Evolutionary conservation across 1,140 invertebrate genomes (phyloP), one percentile per base, ranked within the genome.

Genomic region (Luehdorfia chinensis): DNA sequence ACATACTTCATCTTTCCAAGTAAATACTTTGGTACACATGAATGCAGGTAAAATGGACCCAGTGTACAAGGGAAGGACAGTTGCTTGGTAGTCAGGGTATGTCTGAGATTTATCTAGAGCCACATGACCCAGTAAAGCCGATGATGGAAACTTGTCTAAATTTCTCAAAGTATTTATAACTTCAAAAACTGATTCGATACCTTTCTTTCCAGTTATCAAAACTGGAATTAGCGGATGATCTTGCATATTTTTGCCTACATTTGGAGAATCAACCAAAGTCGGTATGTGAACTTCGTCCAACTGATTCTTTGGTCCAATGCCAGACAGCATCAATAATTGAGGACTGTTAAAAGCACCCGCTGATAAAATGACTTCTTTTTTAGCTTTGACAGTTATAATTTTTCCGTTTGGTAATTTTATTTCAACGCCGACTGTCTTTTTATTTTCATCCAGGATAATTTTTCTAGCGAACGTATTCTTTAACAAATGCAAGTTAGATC

Each of bases 401-500:
- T 47, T 33, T 1, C 65, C 60, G 16, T 53, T 57, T 4, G 91
- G 90, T 47, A 71, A 50, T 16, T 66, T 58, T 14, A 88, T 65
- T 48, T 68, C 65, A 0, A 89, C 71, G 0, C 73, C 81, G 13
- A 50, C 44, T 0, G 66, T 70, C 44, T 88, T 93, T 0, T 90
- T 92, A 8, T 85, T 3, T 0, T 90, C 88, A 57, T 94, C 88
- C 3, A 95, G 90, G 4, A 94, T 59, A 0, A 95, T 71, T 70
- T 89, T 90, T 0, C 89, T 92, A 0, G 92, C 93, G 28, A 93
- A 93, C 1, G 92, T 90, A 59, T 90, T 94, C 83, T 94, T 89
- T 0, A 92, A 90, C 0, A 93, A 83, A 64, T 93, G 91, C 3
- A 98, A 84, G 69, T 97, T 97, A 45, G 83, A 84, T 2, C 95